Evolutionary conservation across 2,888 invertebrate species (phyloP), one percentile per base, ranked within the genome.

Genomic region (Calliopum simillimum): DNA sequence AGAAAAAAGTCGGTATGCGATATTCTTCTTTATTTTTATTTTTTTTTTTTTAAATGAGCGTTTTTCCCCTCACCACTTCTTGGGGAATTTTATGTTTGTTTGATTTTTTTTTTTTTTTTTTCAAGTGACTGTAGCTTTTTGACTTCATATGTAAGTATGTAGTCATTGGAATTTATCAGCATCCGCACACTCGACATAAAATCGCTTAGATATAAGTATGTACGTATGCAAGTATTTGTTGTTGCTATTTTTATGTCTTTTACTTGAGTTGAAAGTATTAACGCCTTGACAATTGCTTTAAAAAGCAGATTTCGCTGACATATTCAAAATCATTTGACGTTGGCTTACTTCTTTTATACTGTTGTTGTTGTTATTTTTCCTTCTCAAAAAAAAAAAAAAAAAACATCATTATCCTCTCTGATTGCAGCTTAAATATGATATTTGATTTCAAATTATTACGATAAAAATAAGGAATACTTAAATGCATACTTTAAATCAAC

Each of bases 261-360:
- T 73, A 61, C 78, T 58, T 68, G 55, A 69, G 53, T 66, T 65
- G 65, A 51, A 66, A n/a, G 21, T 14, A 66, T 67, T 67, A 70
- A 65, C 74, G 75, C 73, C 71, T 71, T 73, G 70, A 70, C 21
- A 71, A 71, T 72, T 75, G 70, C 78, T 77, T 75, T 75, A 75
- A 74, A 77, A 77, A 80, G 73, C 77, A 78, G 80, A 81, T 81
- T 79, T 79, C 74, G 78, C 80, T 81, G 81, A 81, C 77, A 76
- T 77, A 76, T 76, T 55, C 56, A 74, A 78, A 80, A 79, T 79
- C 73, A 78, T 79, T 80, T 79, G 61, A 21, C 5, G 61, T 14
- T 43, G 46, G 19, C 43, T n/a, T n/a, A n/a, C n/a, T n/a, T n/a
- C n/a, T n/a, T n/a, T n/a, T 21, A 43, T 43, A 21, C 41, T 8